Conservation (phyloP, 2,797 vertebrate genomes). For the Selene dorsalis region DNA sequence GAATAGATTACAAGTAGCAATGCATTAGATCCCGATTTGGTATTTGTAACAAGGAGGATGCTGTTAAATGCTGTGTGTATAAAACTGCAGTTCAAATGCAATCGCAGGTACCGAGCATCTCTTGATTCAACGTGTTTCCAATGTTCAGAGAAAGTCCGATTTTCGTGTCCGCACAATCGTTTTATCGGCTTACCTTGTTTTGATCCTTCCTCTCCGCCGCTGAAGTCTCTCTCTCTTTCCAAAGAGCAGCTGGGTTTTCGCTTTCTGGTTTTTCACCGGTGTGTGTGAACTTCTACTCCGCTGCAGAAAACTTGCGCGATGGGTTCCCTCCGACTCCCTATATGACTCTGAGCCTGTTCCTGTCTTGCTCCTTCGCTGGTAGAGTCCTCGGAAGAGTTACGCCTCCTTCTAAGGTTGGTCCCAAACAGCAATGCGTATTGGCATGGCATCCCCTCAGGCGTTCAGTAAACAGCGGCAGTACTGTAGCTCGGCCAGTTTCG, state of each 20-base stretch:
- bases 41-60: not conserved
- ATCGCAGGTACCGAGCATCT: constrained; percentile 33
- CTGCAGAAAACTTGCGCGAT: constrained; percentile 7
- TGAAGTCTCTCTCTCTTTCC: not conserved
- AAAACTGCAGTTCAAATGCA: not conserved
- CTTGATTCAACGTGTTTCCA: not conserved
- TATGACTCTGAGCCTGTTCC: constrained; percentile 40
- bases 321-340: constrained; percentile 5
- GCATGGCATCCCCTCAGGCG: constrained; percentile 55
- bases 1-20: not conserved
- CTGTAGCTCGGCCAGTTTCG: constrained; percentile 51
- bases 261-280: constrained; percentile 2
- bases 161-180: not conserved
- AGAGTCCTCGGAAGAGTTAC: constrained; percentile 65
- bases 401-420: constrained; percentile 74
- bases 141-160: not conserved
- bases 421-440: constrained; percentile 29
- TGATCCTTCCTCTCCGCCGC: constrained; percentile 1
- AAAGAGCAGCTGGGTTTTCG: constrained; percentile 8
- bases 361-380: constrained; percentile 71
- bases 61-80: not conserved
- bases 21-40: not conserved
- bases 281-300: constrained; percentile 9
- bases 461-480: constrained; percentile 7
- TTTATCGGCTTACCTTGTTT: constrained; percentile 56